phyloP scores from a whole-genome alignment of 2,888 invertebrate genomes.

The Hypsopygia costalis region DNA sequence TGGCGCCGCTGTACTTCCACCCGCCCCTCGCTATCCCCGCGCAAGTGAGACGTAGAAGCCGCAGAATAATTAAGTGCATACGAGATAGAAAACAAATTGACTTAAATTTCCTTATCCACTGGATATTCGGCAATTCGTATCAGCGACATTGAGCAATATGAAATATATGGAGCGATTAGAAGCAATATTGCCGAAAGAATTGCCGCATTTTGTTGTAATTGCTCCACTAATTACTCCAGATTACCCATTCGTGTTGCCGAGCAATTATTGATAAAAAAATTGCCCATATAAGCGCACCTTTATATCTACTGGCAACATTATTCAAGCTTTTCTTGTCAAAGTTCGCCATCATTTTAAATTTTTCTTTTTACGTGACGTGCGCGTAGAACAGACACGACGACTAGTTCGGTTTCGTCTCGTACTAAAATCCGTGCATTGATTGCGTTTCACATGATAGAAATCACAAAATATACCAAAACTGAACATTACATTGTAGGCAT shows the following conservation, averaged over 20 bases:
- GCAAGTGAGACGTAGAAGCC: neutral
- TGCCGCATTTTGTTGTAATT: neutral
- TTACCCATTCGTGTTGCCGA: neutral
- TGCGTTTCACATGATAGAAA: slow-evolving; percentile 77
- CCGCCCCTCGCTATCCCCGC: neutral
- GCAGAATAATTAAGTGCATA: neutral
- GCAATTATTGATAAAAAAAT: neutral
- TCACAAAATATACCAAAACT: slow-evolving; percentile 54
- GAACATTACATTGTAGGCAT: slow-evolving; percentile 59
- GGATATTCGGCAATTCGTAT: neutral
- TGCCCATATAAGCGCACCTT: neutral
- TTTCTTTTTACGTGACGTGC: slow-evolving; percentile 21
- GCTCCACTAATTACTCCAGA: neutral
- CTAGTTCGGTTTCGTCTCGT: slow-evolving; percentile 48
- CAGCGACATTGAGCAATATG: neutral
- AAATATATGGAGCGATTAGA: neutral
- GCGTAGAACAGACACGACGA: slow-evolving; percentile 56
- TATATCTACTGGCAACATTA: too few species aligned
- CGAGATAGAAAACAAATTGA: neutral
- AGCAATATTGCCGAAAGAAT: neutral
- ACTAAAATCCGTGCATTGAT: slow-evolving; percentile 52
- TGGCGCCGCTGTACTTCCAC: neutral
- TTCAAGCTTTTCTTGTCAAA: too few species aligned
- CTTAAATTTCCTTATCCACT: neutral
- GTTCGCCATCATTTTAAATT: too few species aligned